A percentile compares a stretch with the other conserved stretches of the same genome.
Conservation (phyloP, 2,113 vertebrate genomes). For the Siniperca chuatsi region DNA sequence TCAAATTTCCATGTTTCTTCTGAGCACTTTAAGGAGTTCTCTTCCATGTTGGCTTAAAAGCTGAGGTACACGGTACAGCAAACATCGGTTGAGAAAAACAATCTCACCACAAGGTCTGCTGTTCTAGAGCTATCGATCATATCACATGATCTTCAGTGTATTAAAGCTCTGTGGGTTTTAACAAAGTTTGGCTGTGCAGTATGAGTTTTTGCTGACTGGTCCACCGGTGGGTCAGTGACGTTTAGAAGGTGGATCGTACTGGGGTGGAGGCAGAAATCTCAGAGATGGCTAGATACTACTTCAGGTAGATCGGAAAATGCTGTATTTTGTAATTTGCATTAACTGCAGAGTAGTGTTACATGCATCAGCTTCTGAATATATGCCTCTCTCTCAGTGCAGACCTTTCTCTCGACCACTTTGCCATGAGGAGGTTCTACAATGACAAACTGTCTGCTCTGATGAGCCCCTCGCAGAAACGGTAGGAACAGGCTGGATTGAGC, state of each 20-base stretch:
- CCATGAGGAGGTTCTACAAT: conserved; percentile 94
- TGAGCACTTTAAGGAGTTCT: too few relatives aligned
- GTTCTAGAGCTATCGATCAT: neutral
- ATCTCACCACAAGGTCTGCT: neutral
- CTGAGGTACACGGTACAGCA: too few relatives aligned
- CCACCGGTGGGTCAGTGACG: too few relatives aligned
- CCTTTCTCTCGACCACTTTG: conserved; percentile 93
- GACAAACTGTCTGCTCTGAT: conserved; percentile 91
- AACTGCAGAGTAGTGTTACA: neutral
- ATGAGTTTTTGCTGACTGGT: conserved; percentile 1
- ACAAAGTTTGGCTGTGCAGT: neutral
- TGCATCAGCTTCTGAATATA: conserved; percentile 34
- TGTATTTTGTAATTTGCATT: neutral
- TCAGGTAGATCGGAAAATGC: neutral
- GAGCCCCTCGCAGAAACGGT: conserved; percentile 95
- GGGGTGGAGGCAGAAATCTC: neutral
- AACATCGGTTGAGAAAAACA: neutral
- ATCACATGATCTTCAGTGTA: neutral
- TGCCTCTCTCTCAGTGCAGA: conserved; percentile 86
- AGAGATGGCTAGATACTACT: neutral
- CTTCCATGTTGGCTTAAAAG: too few relatives aligned
- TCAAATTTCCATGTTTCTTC: too few relatives aligned
- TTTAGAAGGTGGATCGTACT: too few relatives aligned
- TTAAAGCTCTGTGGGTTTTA: neutral
- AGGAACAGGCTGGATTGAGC: conserved; percentile 26